Percentiles rank a stretch among this genome's conserved stretches.
Conservation (phyloP, 2,888 invertebrate genomes). For the Dasysyrphus albostriatus region DNA sequence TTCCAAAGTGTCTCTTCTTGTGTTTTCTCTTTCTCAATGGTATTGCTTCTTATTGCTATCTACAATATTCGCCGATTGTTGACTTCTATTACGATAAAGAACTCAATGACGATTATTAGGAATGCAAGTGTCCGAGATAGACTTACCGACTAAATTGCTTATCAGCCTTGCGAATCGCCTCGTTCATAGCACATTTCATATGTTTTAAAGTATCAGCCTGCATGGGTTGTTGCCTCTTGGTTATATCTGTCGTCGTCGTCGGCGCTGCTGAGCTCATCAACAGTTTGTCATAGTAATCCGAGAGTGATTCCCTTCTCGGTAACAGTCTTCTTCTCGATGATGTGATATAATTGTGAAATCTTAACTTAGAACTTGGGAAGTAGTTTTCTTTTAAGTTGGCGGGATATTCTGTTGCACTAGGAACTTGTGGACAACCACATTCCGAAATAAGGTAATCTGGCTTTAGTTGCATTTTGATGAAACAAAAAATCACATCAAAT, state of each 20-base stretch:
- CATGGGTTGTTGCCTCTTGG: conserved; percentile 32
- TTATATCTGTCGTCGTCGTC: conserved; percentile 3
- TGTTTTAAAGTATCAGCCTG: conserved; percentile 43
- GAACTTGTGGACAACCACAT: conserved; percentile 79
- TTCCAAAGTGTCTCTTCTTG: not conserved
- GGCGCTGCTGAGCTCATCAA: conserved; percentile 76
- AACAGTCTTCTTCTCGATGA: conserved; percentile 76
- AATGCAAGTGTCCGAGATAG: not conserved
- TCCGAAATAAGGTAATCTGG: conserved; percentile 82
- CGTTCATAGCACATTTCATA: conserved; percentile 56
- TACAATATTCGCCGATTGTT: conserved; percentile 8
- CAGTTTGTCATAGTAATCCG: conserved; percentile 79
- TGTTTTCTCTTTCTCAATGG: conserved; percentile 3
- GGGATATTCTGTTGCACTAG: conserved; percentile 40
- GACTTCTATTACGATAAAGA: conserved; percentile 38
- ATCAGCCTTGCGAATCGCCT: conserved; percentile 58
- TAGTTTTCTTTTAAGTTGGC: conserved; percentile 28
- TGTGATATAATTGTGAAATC: conserved; percentile 64
- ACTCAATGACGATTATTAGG: not conserved
- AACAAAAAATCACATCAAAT: conserved; percentile 6
- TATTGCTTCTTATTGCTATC: conserved; percentile 37
- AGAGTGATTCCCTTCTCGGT: conserved; percentile 79
- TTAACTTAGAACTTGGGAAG: conserved; percentile 42
- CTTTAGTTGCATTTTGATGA: conserved; percentile 70
- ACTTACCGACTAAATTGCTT: conserved; percentile 49